Base-by-base conservation (phyloP, 53 echinoderm and acorn worm genomes). In the Astropecten irregularis region DNA sequence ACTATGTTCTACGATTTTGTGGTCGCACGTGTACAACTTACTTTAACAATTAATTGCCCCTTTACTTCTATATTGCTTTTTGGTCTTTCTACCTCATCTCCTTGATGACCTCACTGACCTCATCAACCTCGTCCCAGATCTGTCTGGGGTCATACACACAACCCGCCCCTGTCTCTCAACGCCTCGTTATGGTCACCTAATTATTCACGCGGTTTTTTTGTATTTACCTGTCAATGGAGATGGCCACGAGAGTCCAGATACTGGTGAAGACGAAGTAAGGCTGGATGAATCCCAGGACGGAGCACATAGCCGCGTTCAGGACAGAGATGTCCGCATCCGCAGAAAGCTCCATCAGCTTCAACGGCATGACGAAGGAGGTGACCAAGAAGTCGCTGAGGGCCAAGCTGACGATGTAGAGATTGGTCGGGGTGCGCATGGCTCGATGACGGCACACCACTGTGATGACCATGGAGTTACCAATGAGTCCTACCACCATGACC, bases 141-240 rank as follows among this genome's bases (percentile, higher is more conserved):
- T n/a, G n/a, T n/a, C n/a, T n/a, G n/a, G n/a, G n/a, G n/a, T n/a
- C n/a, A n/a, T n/a, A n/a, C n/a, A n/a, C n/a, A n/a, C n/a, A n/a
- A n/a, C n/a, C n/a, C n/a, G n/a, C n/a, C n/a, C n/a, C n/a, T n/a
- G n/a, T n/a, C n/a, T n/a, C n/a, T n/a, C n/a, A n/a, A n/a, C n/a
- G n/a, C n/a, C n/a, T n/a, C n/a, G n/a, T n/a, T n/a, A n/a, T n/a
- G n/a, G n/a, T n/a, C n/a, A n/a, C n/a, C n/a, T n/a, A n/a, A n/a
- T n/a, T n/a, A n/a, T n/a, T n/a, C n/a, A n/a, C n/a, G n/a, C n/a
- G n/a, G n/a, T n/a, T n/a, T n/a, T n/a, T n/a, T n/a, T n/a, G n/a
- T n/a, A n/a, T n/a, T 89, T 82, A 96, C 96, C 96, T 71, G 82
- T 96, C 96, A 35, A 96, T 71, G 21, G 96, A 96, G 46, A 96